Evolutionary conservation across 2,797 vertebrate species (phyloP).

Genomic region (Sebastes steindachneri): DNA sequence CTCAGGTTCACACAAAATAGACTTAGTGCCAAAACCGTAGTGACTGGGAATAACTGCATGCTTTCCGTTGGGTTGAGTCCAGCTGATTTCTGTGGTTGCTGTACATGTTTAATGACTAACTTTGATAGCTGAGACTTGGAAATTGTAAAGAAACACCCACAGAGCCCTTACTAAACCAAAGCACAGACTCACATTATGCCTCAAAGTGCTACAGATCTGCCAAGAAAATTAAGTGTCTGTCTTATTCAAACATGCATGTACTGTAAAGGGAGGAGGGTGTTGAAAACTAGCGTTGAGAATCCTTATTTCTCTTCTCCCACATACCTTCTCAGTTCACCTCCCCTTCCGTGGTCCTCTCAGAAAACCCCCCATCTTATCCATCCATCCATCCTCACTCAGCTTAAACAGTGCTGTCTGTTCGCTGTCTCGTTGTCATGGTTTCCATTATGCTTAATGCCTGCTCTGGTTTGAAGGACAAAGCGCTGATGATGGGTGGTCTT

Average conservation of each 20-base stretch:
- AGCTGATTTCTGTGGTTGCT: constrained; percentile 27
- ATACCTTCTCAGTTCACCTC: constrained; percentile 30
- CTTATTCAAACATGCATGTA: constrained; percentile 10
- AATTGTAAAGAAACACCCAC: constrained; percentile 47
- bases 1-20: constrained; percentile 37
- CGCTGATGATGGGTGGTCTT: constrained; percentile 57
- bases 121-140: constrained; percentile 47
- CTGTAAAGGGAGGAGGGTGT: neutral
- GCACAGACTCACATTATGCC: constrained; percentile 15
- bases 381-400: constrained; percentile 47
- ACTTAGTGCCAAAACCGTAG: constrained; percentile 32
- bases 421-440: constrained; percentile 80
- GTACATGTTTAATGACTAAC: constrained; percentile 41
- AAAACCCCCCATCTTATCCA: constrained; percentile 29
- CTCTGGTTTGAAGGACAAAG: constrained; percentile 80
- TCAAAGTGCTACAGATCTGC: constrained; percentile 45
- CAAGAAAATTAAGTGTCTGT: constrained; percentile 41
- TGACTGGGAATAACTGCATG: constrained; percentile 15
- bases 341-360: constrained; percentile 42
- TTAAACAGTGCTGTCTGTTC: constrained; percentile 56
- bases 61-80: constrained; percentile 34
- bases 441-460: constrained; percentile 73
- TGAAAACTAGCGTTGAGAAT: constrained; percentile 21
- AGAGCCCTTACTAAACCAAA: constrained; percentile 40
- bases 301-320: constrained; percentile 21